Evolutionary conservation across 1,140 invertebrate species (phyloP), one percentile per base, ranked within the genome.

Genomic region (Zaprionus gabonicus): DNA sequence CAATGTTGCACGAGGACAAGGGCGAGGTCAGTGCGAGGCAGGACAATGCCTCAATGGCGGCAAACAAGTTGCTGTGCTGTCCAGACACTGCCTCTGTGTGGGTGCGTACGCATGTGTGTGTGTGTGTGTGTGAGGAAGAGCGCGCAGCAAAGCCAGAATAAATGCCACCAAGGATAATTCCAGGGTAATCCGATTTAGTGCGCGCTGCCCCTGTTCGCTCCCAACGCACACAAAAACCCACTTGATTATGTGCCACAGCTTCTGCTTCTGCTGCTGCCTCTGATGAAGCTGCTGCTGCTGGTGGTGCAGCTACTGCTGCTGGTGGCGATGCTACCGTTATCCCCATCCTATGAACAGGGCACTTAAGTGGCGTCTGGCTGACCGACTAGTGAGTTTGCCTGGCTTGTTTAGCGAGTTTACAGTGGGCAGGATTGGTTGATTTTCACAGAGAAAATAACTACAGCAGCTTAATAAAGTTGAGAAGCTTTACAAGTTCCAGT

Each of bases 121-220:
- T 59, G n/a, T n/a, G n/a, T 44, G 68, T 56, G 15, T 46, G 44
- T 62, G 23, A 72, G 41, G 56, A 49, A 51, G 20, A 31, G 66
- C 46, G 15, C 28, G 65, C 31, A 57, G 49, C 67, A 66, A 70
- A 80, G 67, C 76, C 79, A 80, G 82, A 86, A 86, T 86, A 86
- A 86, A 86, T 88, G 84, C 83, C 85, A 91, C 80, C 86, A 90
- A 82, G 86, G 82, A 90, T 90, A 91, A 90, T 91, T 82, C 85
- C 56, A 38, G 76, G 73, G 71, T 90, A 90, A 90, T 90, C 85
- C 86, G 85, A 90, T 90, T 90, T 91, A 81, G 65, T 87, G 44
- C 82, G 83, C 72, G 78, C 68, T 53, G n/a, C 76, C 57, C 44
- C 31, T 3, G 31, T 10, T 34, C 9, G 31, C 31, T 34, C 49